phyloP scores from a whole-genome alignment of 2,797 vertebrate genomes.

The Myotis daubentonii region DNA sequence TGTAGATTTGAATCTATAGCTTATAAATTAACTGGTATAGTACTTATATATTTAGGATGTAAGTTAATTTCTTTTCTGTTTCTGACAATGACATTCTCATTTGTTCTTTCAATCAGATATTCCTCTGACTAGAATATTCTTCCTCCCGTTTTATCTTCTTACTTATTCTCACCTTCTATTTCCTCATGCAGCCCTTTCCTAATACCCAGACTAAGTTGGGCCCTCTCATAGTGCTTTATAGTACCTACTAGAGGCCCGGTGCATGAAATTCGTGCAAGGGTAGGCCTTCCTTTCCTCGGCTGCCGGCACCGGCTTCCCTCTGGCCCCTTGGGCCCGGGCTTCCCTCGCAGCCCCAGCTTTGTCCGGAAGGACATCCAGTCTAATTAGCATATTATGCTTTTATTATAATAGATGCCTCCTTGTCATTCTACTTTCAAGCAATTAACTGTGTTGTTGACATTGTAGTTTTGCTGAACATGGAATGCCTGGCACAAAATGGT shows the following conservation, averaged over 20 bases:
- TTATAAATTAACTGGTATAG: constrained; percentile 9
- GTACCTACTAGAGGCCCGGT: background rate
- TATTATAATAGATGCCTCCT: background rate
- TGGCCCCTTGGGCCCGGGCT: too few species aligned
- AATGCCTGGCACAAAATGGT: background rate
- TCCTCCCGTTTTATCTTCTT: background rate
- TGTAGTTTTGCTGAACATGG: background rate
- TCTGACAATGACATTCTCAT: background rate
- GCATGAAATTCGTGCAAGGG: too few species aligned
- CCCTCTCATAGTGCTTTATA: background rate
- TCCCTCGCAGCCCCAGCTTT: too few species aligned
- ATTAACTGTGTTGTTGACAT: background rate
- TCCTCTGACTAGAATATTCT: background rate
- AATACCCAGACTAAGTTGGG: background rate
- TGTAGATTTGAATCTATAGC: background rate
- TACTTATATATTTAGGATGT: constrained; percentile 3
- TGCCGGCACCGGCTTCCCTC: too few species aligned
- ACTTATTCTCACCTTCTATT: background rate
- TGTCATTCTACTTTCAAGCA: background rate
- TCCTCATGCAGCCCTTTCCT: background rate
- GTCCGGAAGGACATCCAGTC: too few species aligned
- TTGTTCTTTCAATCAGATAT: background rate
- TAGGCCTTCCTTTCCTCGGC: too few species aligned
- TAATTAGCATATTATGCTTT: too few species aligned
- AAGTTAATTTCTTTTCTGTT: constrained; percentile 10